Conservation (phyloP, 1,140 invertebrate species). For the Diorhabda elongata region DNA sequence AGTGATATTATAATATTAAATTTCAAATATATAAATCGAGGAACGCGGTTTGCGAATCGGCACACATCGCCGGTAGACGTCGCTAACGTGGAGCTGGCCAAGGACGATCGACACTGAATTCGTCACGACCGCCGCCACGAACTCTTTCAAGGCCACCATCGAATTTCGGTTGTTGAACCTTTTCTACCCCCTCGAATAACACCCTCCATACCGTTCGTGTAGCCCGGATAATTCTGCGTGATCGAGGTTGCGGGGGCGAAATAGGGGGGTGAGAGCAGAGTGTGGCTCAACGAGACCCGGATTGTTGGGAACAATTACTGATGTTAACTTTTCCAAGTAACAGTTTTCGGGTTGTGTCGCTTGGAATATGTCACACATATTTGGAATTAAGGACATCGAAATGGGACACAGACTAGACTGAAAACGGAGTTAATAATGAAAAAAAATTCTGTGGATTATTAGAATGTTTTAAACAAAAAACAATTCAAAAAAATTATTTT, state of each 20-base stretch:
- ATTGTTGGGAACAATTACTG: background rate
- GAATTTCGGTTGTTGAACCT: background rate
- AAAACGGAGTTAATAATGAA: too few species aligned
- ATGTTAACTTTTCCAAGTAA: background rate
- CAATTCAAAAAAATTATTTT: too few species aligned
- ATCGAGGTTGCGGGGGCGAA: background rate
- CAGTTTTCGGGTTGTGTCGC: background rate
- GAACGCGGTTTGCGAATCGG: background rate
- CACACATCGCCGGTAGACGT: background rate
- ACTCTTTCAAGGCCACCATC: slow-evolving; percentile 1
- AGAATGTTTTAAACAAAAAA: too few species aligned
- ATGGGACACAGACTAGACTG: too few species aligned
- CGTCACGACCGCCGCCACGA: background rate
- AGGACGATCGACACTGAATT: background rate
- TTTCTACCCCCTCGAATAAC: background rate
- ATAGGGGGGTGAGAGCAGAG: background rate
- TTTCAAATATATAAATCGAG: background rate
- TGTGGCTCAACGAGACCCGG: background rate
- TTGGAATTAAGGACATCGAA: too few species aligned
- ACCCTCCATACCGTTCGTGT: background rate
- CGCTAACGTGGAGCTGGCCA: background rate
- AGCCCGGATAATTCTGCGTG: background rate
- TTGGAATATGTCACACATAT: background rate
- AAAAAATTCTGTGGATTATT: too few species aligned
- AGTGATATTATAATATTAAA: background rate